These are phyloP conservation scores for Heliconius hewitsoni DNA, from an alignment of 1,140 invertebrate genomes.

Conservation along the genomic window DNA sequence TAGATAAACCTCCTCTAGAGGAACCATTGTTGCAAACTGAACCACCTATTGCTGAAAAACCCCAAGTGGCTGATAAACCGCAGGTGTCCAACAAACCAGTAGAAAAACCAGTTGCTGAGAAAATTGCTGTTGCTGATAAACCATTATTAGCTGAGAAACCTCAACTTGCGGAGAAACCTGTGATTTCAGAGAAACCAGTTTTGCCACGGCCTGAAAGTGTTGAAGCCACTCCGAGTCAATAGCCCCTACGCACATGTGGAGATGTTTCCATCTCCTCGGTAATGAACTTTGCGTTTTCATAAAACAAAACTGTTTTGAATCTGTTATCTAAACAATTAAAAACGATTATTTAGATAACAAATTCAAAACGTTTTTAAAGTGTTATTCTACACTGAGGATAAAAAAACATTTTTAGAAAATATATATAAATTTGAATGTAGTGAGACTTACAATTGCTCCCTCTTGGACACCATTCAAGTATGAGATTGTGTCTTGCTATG, in stretches of 20 bases:
- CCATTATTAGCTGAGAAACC: slow-evolving; percentile 54
- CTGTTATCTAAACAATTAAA: slow-evolving; percentile 43
- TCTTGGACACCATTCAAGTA: too few species aligned
- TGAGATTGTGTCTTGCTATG: too few species aligned
- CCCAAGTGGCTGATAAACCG: slow-evolving; percentile 42
- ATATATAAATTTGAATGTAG: too few species aligned
- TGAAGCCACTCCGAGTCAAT: slow-evolving; percentile 68
- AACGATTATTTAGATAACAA: slow-evolving; percentile 61
- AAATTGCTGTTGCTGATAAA: slow-evolving; percentile 53
- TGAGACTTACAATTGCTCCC: too few species aligned
- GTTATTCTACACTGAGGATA: too few species aligned
- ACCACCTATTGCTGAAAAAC: slow-evolving; percentile 35
- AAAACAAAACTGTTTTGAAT: slow-evolving; percentile 22
- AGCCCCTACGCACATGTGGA: slow-evolving; percentile 59
- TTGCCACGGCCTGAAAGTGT: slow-evolving; percentile 58
- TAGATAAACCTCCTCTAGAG: slow-evolving; percentile 38
- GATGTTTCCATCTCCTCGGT: slow-evolving; percentile 46
- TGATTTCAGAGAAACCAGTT: slow-evolving; percentile 59
- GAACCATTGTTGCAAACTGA: slow-evolving; percentile 29
- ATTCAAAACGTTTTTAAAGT: slow-evolving; percentile 41
- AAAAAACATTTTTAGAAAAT: too few species aligned
- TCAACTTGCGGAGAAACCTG: slow-evolving; percentile 55
- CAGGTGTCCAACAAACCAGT: slow-evolving; percentile 50
- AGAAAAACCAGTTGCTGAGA: slow-evolving; percentile 55
- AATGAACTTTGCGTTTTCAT: slow-evolving; percentile 73